Conservation (phyloP, 1,140 invertebrate species). For the Eriosoma lanigerum region DNA sequence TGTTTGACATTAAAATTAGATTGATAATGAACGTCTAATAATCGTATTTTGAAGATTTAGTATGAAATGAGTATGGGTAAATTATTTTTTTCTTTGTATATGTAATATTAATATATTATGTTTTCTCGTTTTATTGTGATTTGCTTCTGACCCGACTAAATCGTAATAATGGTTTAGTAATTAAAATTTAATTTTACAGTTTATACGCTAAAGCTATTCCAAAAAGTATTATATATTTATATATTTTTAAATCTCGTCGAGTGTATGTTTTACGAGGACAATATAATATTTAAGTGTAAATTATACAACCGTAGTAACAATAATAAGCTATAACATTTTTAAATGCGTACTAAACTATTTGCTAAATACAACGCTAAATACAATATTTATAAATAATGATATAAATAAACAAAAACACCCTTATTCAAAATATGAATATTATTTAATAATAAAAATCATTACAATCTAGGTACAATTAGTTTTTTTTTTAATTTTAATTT, state of each 20-base stretch:
- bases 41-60: too few species aligned
- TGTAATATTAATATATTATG: too few species aligned
- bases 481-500: not conserved
- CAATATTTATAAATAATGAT: not conserved
- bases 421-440: slow-evolving; percentile 37
- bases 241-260: not conserved
- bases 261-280: not conserved
- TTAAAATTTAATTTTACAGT: not conserved
- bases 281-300: not conserved
- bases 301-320: slow-evolving; percentile 33
- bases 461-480: slow-evolving; percentile 19
- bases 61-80: too few species aligned
- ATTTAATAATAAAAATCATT: not conserved
- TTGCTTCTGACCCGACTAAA: slow-evolving; percentile 15
- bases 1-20: too few species aligned
- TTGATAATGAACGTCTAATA: too few species aligned
- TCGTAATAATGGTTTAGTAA: not conserved
- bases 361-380: not conserved
- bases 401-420: not conserved
- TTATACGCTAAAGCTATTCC: slow-evolving; percentile 6
- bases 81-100: too few species aligned
- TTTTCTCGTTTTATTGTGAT: too few species aligned
- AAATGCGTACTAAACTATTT: not conserved
- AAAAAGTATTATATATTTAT: not conserved
- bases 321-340: slow-evolving; percentile 9